Evolutionary conservation across 2,113 vertebrate species (phyloP).

Genomic region (Monarcha castaneiventris): DNA sequence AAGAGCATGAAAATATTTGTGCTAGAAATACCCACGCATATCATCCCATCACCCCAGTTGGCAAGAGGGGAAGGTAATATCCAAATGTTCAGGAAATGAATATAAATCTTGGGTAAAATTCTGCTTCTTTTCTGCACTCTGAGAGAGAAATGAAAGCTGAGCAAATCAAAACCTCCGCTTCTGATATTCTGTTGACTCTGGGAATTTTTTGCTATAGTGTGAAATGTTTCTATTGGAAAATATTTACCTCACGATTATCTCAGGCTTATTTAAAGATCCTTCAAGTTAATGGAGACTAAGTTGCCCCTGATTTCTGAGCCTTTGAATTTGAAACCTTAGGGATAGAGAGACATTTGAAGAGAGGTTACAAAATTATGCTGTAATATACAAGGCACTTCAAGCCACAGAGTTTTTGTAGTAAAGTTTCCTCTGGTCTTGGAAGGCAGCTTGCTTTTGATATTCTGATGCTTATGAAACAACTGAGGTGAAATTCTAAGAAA

Average conservation of each 20-base stretch:
- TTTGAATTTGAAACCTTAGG: not conserved
- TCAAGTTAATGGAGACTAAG: not conserved
- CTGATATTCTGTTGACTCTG: not conserved
- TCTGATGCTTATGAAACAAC: not conserved
- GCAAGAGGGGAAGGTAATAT: not conserved
- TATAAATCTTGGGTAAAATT: not conserved
- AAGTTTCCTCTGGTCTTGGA: not conserved
- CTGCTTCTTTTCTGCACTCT: not conserved
- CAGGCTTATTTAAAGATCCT: not conserved
- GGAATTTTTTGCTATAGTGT: not conserved
- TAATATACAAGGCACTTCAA: not conserved
- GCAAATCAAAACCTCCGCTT: not conserved
- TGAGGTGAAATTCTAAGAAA: not conserved
- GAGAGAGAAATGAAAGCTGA: not conserved
- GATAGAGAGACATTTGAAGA: not conserved
- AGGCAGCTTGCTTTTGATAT: not conserved
- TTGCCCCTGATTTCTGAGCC: not conserved
- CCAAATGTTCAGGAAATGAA: not conserved
- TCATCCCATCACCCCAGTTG: not conserved
- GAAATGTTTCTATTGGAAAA: not conserved
- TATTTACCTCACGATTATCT: not conserved
- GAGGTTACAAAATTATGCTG: not conserved
- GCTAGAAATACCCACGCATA: not conserved
- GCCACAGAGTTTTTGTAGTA: not conserved
- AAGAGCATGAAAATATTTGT: not conserved